Percentiles rank a stretch among this genome's conserved stretches.
phyloP scores from a whole-genome alignment of 1,140 invertebrate species.

The Thaumetopoea pityocampa region DNA sequence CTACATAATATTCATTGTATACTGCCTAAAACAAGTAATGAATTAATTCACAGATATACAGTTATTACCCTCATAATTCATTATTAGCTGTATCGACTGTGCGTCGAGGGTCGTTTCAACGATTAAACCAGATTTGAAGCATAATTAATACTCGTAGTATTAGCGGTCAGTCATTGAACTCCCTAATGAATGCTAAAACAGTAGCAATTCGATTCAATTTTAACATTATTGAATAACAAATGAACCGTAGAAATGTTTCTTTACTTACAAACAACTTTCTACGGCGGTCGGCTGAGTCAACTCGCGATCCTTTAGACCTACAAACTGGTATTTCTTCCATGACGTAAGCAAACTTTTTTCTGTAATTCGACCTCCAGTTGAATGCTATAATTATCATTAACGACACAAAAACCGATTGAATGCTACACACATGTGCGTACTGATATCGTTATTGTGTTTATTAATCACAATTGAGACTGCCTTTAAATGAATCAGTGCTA shows the following conservation, averaged over 20 bases:
- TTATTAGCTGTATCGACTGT: too few species aligned
- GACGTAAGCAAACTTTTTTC: background rate
- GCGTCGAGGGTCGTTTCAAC: background rate
- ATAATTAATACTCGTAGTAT: conserved; percentile 47
- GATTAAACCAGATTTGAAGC: conserved; percentile 11
- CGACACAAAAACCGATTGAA: too few species aligned
- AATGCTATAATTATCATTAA: too few species aligned
- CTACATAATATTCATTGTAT: too few species aligned
- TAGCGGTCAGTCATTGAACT: conserved; percentile 41
- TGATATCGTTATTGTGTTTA: too few species aligned
- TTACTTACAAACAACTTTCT: conserved; percentile 28
- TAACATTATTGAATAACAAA: conserved; percentile 38
- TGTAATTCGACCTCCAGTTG: too few species aligned
- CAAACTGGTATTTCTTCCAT: background rate
- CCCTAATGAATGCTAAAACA: conserved; percentile 46
- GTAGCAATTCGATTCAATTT: conserved; percentile 33
- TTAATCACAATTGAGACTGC: conserved; percentile 20
- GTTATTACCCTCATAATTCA: too few species aligned
- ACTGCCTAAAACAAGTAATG: too few species aligned
- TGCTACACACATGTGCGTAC: too few species aligned
- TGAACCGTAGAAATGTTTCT: conserved; percentile 29
- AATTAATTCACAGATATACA: too few species aligned
- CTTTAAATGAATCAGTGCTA: conserved; percentile 26
- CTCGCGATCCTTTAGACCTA: background rate
- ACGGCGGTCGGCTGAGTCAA: background rate